phyloP scores from a whole-genome alignment of 2,888 invertebrate genomes.

The Atrina japonica region DNA sequence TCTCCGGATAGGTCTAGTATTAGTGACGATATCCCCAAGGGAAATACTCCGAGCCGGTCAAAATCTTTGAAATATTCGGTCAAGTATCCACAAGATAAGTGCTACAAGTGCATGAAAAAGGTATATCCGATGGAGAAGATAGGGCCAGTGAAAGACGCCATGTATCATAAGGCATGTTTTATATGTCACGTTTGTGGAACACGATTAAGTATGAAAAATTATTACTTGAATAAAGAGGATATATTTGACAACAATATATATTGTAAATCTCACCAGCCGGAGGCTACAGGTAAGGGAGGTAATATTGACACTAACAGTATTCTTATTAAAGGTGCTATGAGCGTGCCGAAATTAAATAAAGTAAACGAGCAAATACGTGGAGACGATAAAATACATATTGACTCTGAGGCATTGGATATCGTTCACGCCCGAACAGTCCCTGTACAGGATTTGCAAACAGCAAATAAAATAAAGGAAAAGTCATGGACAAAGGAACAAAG shows the following conservation, averaged over 20 bases:
- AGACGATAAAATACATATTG: conserved; percentile 53
- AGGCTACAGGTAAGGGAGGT: conserved; percentile 50
- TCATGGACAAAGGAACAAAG: conserved; percentile 64
- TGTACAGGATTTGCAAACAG: conserved; percentile 56
- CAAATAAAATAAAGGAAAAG: conserved; percentile 57
- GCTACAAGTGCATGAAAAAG: conserved; percentile 65
- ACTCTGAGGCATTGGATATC: conserved; percentile 53
- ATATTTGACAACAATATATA: conserved; percentile 64
- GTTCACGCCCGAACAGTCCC: conserved; percentile 61
- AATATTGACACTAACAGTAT: conserved; percentile 60
- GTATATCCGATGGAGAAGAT: conserved; percentile 70
- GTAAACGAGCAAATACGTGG: conserved; percentile 67
- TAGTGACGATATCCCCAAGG: conserved; percentile 17
- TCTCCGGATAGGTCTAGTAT: conserved; percentile 44
- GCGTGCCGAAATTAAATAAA: conserved; percentile 56
- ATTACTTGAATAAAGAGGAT: conserved; percentile 65
- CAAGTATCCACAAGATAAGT: conserved; percentile 60
- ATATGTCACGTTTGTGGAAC: conserved; percentile 64
- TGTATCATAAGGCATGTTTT: conserved; percentile 71
- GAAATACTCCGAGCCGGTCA: conserved; percentile 29
- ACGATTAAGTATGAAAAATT: conserved; percentile 63
- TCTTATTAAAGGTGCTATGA: conserved; percentile 61
- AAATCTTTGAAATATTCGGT: conserved; percentile 55
- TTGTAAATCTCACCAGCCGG: conserved; percentile 65
- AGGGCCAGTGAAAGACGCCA: conserved; percentile 65